phyloP scores from a whole-genome alignment of 2,888 invertebrate genomes.

The Tachina grossa region DNA sequence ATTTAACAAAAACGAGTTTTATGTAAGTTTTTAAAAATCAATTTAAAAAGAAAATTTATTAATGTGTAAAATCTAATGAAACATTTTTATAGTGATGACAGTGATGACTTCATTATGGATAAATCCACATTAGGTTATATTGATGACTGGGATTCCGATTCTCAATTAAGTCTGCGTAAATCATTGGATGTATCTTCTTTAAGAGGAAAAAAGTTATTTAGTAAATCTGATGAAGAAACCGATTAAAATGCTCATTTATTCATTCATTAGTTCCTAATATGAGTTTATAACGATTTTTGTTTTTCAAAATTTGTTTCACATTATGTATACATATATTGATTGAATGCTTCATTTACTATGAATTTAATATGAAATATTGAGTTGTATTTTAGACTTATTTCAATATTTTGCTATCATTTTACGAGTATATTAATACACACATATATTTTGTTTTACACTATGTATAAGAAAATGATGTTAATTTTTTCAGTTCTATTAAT shows the following conservation, averaged over 20 bases:
- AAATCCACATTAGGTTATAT: slow-evolving; percentile 64
- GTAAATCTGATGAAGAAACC: slow-evolving; percentile 76
- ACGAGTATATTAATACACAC: background rate
- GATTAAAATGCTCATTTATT: slow-evolving; percentile 75
- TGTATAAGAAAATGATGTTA: slow-evolving; percentile 48
- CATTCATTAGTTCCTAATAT: slow-evolving; percentile 51
- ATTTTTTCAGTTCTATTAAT: slow-evolving; percentile 17
- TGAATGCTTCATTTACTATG: background rate
- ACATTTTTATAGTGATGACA: slow-evolving; percentile 69
- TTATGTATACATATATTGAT: slow-evolving; percentile 22
- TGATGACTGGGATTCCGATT: slow-evolving; percentile 74
- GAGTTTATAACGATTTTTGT: background rate
- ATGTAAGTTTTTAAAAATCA: slow-evolving; percentile 65
- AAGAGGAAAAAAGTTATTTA: slow-evolving; percentile 79
- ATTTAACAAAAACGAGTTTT: slow-evolving; percentile 77
- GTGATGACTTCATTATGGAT: slow-evolving; percentile 51
- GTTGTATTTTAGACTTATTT: slow-evolving; percentile 34
- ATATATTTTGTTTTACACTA: slow-evolving; percentile 5
- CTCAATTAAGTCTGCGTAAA: slow-evolving; percentile 71
- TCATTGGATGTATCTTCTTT: slow-evolving; percentile 78
- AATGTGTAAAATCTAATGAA: background rate
- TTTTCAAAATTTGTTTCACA: slow-evolving; percentile 25
- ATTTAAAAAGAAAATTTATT: background rate
- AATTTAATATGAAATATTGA: slow-evolving; percentile 43
- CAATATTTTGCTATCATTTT: background rate